Conservation (phyloP, 2,113 vertebrate species). For the Nothobranchius kuhntae region DNA sequence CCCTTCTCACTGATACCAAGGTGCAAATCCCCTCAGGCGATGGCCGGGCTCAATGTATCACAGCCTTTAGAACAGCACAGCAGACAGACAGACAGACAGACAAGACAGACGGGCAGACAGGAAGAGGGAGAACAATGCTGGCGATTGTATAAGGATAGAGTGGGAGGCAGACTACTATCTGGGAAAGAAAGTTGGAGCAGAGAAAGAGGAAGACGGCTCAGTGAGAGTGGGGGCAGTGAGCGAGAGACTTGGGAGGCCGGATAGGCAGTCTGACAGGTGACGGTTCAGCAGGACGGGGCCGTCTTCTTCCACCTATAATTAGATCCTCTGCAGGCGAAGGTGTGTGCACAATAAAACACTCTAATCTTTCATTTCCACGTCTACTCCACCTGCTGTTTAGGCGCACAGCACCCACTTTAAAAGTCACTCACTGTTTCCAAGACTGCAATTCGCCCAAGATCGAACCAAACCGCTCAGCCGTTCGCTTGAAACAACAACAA, state of each 20-base stretch:
- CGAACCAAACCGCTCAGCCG: conserved; percentile 12
- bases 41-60: conserved; percentile 67
- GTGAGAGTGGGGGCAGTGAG: conserved; percentile 55
- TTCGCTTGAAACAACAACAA: conserved; percentile 33
- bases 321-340: conserved; percentile 87
- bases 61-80: conserved; percentile 65
- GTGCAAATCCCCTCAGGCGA: conserved; percentile 73
- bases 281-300: conserved; percentile 81
- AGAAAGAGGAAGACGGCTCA: conserved; percentile 57
- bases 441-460: conserved; percentile 20
- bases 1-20: conserved; percentile 73
- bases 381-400: conserved; percentile 82
- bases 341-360: conserved; percentile 78
- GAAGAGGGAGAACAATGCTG: conserved; percentile 70
- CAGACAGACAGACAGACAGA: conserved; percentile 47
- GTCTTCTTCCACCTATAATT: conserved; percentile 89
- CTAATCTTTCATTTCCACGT: conserved; percentile 86
- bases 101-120: conserved; percentile 59
- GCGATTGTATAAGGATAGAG: conserved; percentile 65
- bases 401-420: conserved; percentile 56
- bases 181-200: conserved; percentile 70
- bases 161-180: conserved; percentile 68
- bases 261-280: conserved; percentile 69
- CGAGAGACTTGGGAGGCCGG: conserved; percentile 48
- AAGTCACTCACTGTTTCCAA: conserved; percentile 19